Conservation (phyloP, 2,888 invertebrate species). For the Cordylochernes scorpioides region DNA sequence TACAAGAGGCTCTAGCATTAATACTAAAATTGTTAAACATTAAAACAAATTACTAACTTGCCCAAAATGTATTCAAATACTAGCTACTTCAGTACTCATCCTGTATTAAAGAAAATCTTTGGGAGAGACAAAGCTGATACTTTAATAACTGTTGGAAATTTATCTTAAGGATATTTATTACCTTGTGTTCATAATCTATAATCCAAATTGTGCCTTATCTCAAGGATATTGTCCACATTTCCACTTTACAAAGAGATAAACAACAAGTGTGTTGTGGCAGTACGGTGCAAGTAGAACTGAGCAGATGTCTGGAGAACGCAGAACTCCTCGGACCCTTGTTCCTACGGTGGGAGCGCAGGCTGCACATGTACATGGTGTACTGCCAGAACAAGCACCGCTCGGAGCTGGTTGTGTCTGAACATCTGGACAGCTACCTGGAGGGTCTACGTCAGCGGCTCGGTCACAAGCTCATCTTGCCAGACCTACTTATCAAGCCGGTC, state of each 20-base stretch:
- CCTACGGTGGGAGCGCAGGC: constrained; percentile 48
- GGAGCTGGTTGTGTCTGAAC: constrained; percentile 84
- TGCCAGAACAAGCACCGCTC: constrained; percentile 98
- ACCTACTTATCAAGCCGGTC: constrained; percentile 88
- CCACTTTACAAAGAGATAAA: not conserved
- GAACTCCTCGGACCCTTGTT: constrained; percentile 46
- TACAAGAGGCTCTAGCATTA: no score
- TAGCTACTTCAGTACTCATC: no score
- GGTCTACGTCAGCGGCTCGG: constrained; percentile 71
- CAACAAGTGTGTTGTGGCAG: constrained; percentile 27
- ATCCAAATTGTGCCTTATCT: no score
- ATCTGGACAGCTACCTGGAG: constrained; percentile 70
- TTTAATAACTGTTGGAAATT: no score
- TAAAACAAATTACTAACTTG: no score
- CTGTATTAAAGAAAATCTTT: no score
- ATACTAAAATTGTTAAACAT: no score
- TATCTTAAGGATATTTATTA: no score
- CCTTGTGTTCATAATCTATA: no score
- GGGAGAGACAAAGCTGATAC: no score
- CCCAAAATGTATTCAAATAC: no score
- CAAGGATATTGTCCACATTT: no score
- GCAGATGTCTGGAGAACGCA: constrained; percentile 57
- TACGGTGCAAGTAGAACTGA: constrained; percentile 61
- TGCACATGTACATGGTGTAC: constrained; percentile 89
- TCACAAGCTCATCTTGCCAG: constrained; percentile 72